Conservation (phyloP, 2,888 invertebrate genomes). For the Lutraria lutraria region DNA sequence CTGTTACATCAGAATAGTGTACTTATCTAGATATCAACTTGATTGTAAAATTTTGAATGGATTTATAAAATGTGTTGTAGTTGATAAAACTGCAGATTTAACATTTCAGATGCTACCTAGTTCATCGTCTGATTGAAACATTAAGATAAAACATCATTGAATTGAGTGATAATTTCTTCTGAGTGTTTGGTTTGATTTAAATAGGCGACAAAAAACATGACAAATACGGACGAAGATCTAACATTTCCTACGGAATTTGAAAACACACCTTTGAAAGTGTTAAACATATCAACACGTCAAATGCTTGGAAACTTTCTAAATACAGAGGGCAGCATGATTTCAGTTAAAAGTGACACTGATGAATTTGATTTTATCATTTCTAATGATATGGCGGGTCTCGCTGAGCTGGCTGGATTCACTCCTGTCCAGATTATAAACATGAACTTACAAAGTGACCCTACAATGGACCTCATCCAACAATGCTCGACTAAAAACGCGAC, state of each 20-base stretch:
- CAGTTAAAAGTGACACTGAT: conserved; percentile 39
- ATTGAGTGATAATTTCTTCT: too few species aligned
- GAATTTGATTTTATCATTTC: background rate
- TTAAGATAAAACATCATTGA: too few species aligned
- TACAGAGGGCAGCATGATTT: conserved; percentile 48
- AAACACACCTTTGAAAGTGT: conserved; percentile 44
- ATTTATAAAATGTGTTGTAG: too few species aligned
- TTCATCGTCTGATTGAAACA: too few species aligned
- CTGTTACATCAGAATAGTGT: too few species aligned
- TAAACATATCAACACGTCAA: conserved; percentile 36
- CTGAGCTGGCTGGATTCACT: conserved; percentile 61
- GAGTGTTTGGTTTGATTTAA: too few species aligned
- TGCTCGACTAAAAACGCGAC: conserved; percentile 59
- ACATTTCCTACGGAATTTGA: conserved; percentile 35
- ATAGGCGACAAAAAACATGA: background rate
- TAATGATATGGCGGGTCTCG: conserved; percentile 59
- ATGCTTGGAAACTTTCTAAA: conserved; percentile 56
- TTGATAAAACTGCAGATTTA: too few species aligned
- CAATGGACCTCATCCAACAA: conserved; percentile 49
- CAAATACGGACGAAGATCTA: background rate
- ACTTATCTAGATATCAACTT: too few species aligned
- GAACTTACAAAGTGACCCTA: conserved; percentile 42
- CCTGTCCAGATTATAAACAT: conserved; percentile 61
- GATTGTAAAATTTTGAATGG: too few species aligned
- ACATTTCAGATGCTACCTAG: too few species aligned